Conservation (phyloP, 2,888 invertebrate species). For the Caenorhabditis imperialis region DNA sequence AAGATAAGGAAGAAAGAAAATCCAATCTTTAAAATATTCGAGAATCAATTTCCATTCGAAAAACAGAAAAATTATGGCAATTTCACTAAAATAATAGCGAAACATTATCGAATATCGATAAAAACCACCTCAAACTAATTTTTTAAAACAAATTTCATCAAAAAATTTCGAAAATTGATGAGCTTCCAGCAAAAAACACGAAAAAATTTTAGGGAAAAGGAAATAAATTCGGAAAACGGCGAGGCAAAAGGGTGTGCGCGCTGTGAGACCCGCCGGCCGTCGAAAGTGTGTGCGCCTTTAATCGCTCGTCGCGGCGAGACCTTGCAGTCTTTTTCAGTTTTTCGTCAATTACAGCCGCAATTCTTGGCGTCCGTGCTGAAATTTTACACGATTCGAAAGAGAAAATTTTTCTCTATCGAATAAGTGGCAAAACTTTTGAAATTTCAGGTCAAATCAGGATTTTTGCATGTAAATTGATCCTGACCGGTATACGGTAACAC, state of each 20-base stretch:
- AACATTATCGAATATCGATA: slow-evolving; percentile 21
- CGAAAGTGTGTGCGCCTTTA: slow-evolving; percentile 47
- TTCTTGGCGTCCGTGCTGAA: neutral
- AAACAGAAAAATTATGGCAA: neutral
- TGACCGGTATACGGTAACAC: slow-evolving; percentile 38
- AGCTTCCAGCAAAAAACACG: slow-evolving; percentile 7
- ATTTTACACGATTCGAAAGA: neutral
- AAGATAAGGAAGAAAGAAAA: no score
- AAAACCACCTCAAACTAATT: neutral
- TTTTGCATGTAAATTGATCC: neutral
- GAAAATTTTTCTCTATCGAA: neutral
- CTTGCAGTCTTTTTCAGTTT: slow-evolving; percentile 51
- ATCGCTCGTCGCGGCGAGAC: slow-evolving; percentile 46
- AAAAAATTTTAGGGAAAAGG: slow-evolving; percentile 57
- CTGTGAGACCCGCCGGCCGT: slow-evolving; percentile 21
- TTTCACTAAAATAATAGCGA: neutral
- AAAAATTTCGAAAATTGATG: slow-evolving; percentile 4
- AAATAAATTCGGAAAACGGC: slow-evolving; percentile 24
- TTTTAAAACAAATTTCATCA: slow-evolving; percentile 2
- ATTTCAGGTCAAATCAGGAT: neutral
- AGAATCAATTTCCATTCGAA: neutral
- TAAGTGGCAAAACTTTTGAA: slow-evolving; percentile 8
- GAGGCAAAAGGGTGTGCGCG: slow-evolving; percentile 16
- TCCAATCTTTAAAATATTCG: neutral
- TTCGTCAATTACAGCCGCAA: neutral